phyloP scores from a whole-genome alignment of 2,888 invertebrate genomes.

The Tineola bisselliella region DNA sequence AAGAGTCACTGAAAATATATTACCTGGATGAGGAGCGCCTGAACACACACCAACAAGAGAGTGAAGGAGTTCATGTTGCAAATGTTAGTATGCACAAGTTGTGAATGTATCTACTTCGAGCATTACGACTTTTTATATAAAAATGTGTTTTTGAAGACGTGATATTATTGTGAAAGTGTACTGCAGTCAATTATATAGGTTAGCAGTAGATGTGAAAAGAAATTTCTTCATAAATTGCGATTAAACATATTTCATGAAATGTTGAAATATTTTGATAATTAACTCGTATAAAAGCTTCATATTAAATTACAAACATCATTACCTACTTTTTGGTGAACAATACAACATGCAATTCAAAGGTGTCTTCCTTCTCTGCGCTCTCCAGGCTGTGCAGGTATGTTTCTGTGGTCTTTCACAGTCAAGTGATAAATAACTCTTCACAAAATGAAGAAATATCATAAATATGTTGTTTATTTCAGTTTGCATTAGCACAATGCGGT shows the following conservation, averaged over 20 bases:
- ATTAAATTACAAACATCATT: background rate
- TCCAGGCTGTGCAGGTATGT: too few relatives aligned
- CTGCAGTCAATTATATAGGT: background rate
- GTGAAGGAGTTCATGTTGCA: slow-evolving; percentile 13
- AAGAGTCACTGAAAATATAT: background rate
- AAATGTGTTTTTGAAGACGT: background rate
- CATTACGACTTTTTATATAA: background rate
- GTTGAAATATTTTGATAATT: background rate
- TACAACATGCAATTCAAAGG: too few relatives aligned
- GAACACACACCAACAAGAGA: slow-evolving; percentile 17
- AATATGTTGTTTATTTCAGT: background rate
- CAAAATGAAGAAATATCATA: too few relatives aligned
- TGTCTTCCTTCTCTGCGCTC: too few relatives aligned
- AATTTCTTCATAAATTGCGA: background rate
- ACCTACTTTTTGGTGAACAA: background rate
- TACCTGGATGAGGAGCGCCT: slow-evolving; percentile 20
- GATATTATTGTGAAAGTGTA: background rate
- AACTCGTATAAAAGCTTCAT: background rate
- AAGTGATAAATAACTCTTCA: too few relatives aligned
- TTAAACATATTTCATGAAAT: background rate
- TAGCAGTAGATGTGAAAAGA: background rate
- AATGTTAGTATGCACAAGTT: background rate
- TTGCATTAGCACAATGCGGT: too few relatives aligned
- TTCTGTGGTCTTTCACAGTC: too few relatives aligned
- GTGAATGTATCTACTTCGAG: background rate